Percentiles rank a stretch among this genome's conserved stretches.
Conservation (phyloP, 2,888 invertebrate species). For the Drosophila nigricruria region DNA sequence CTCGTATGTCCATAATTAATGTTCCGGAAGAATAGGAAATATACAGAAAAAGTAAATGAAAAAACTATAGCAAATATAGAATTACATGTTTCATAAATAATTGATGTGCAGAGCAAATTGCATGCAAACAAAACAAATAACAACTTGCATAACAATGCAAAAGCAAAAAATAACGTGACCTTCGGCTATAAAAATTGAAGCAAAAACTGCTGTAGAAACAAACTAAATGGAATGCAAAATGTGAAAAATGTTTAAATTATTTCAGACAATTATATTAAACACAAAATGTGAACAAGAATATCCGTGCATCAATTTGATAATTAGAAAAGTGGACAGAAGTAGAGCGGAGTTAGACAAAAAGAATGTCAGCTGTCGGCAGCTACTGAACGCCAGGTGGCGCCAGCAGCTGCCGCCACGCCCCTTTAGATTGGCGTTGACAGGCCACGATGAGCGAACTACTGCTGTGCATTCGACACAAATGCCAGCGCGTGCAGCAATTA, state of each 20-base stretch:
- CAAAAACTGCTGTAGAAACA: background rate
- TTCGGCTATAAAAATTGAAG: conserved; percentile 13
- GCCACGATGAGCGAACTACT: conserved; percentile 9
- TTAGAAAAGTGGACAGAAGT: conserved; percentile 12
- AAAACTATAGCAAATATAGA: conserved; percentile 11
- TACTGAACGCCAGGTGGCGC: conserved; percentile 54
- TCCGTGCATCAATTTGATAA: conserved; percentile 45
- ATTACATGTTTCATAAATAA: conserved; percentile 17
- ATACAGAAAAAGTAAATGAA: background rate
- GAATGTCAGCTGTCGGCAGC: conserved; percentile 32
- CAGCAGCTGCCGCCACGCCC: conserved; percentile 33
- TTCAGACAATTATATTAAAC: conserved; percentile 11
- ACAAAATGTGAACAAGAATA: conserved; percentile 21
- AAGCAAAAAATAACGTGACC: conserved; percentile 4
- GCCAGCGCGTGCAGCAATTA: conserved; percentile 57
- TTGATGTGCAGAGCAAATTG: background rate
- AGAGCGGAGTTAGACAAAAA: conserved; percentile 1
- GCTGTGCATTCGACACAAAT: conserved; percentile 40
- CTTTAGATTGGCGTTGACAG: conserved; percentile 51
- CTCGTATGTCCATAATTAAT: conserved; percentile 11
- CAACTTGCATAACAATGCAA: background rate
- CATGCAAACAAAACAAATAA: background rate
- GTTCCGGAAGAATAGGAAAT: conserved; percentile 41
- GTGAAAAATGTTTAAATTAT: conserved; percentile 7
- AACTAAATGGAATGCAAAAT: conserved; percentile 32